Percentiles rank a stretch among this genome's conserved stretches.
These are phyloP conservation scores for Escarpia spicata DNA, from an alignment of 2,888 invertebrate genomes.

Conservation along the genomic window DNA sequence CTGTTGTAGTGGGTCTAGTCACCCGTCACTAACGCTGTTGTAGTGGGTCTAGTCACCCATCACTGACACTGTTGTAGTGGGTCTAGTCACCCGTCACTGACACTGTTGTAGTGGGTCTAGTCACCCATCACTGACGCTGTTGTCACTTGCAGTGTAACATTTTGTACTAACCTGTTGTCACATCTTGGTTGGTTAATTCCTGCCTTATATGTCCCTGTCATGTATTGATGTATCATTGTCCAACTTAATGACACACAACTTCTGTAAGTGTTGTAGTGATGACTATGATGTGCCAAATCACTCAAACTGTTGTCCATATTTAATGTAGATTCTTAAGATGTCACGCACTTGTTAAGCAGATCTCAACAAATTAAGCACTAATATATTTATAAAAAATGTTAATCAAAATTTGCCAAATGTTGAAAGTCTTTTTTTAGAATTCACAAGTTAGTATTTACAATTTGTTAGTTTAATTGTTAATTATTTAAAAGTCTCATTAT, in stretches of 20 bases:
- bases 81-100: background rate
- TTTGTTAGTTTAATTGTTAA: background rate
- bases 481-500: background rate
- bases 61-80: too few relatives aligned
- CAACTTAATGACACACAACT: background rate
- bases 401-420: background rate
- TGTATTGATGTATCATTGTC: too few relatives aligned
- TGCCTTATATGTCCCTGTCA: too few relatives aligned
- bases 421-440: background rate
- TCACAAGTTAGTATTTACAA: background rate
- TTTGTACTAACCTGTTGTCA: too few relatives aligned
- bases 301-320: background rate
- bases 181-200: too few relatives aligned
- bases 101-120: background rate
- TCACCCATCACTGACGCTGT: background rate
- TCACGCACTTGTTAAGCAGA: background rate
- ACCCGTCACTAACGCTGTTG: too few relatives aligned
- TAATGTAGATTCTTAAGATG: background rate
- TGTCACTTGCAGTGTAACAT: too few relatives aligned
- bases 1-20: too few relatives aligned
- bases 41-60: too few relatives aligned
- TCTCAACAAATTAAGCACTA: background rate
- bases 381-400: background rate
- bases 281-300: background rate
- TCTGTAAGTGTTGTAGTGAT: constrained; percentile 8